These are phyloP conservation scores for Heterocephalus glaber DNA, from an alignment of 2,113 vertebrate species.

Conservation along the genomic window DNA sequence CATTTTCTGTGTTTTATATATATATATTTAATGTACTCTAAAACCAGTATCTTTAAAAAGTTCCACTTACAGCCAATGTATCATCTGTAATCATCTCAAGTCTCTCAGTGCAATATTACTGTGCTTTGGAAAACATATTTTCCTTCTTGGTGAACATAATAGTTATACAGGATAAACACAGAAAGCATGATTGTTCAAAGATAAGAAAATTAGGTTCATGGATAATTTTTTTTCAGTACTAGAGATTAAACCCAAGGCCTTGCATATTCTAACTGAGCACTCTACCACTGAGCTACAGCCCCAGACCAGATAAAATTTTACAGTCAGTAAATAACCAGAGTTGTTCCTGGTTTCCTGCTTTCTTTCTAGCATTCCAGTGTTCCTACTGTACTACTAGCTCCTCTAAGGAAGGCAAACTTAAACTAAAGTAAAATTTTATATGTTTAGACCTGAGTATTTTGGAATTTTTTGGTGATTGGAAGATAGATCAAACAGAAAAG, in stretches of 20 bases:
- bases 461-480: not conserved
- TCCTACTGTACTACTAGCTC: not conserved
- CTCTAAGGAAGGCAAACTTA: constrained; percentile 7
- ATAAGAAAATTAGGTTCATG: constrained; percentile 28
- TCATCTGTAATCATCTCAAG: not conserved
- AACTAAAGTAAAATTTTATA: not conserved
- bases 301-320: not conserved
- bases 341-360: not conserved
- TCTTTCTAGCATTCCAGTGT: not conserved
- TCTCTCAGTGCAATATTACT: not conserved
- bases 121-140: not conserved
- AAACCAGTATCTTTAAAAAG: not conserved
- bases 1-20: not conserved
- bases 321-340: not conserved
- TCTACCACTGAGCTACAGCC: not conserved
- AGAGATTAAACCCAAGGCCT: not conserved
- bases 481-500: not conserved
- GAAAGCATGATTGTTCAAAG: not conserved
- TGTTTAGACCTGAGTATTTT: not conserved
- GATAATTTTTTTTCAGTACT: not conserved
- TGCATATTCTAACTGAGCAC: not conserved
- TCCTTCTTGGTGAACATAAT: not conserved
- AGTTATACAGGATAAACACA: not conserved
- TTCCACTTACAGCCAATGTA: not conserved
- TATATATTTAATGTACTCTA: constrained; percentile 8